A percentile compares a stretch with the other conserved stretches of the same genome.
Conservation (phyloP, 2,797 vertebrate genomes). For the Paedocypris micromegethes region DNA sequence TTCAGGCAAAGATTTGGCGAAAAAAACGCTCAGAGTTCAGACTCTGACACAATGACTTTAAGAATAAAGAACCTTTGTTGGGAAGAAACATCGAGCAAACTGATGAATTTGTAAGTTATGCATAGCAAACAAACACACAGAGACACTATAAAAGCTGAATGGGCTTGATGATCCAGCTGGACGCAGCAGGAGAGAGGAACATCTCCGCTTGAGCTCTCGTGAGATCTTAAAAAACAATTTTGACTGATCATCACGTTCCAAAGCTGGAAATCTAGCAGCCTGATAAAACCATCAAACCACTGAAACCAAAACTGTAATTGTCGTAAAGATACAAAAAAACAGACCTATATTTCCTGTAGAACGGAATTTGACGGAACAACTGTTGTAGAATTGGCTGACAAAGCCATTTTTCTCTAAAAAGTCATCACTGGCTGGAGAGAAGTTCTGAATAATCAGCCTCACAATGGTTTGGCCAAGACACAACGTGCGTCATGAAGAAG, state of each 20-base stretch:
- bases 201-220: constrained; percentile 19
- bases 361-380: constrained; percentile 35
- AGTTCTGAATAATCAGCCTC: constrained; percentile 25
- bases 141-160: neutral
- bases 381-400: constrained; percentile 36
- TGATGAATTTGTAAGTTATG: too few relatives aligned
- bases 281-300: constrained; percentile 57
- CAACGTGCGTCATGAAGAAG: constrained; percentile 2
- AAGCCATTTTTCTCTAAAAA: constrained; percentile 52
- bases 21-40: too few relatives aligned
- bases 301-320: constrained; percentile 51
- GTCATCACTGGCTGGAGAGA: constrained; percentile 41
- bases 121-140: too few relatives aligned
- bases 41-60: too few relatives aligned
- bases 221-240: constrained; percentile 52
- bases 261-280: constrained; percentile 56
- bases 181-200: constrained; percentile 54
- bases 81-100: too few relatives aligned
- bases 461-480: constrained; percentile 28
- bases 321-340: constrained; percentile 44
- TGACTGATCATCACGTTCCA: constrained; percentile 65
- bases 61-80: too few relatives aligned
- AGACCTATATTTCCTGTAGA: constrained; percentile 21
- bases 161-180: constrained; percentile 50
- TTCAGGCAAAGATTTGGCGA: neutral